Percentiles rank a stretch among this genome's conserved stretches.
Evolutionary conservation across 2,797 vertebrate species (phyloP).

Genomic region (Urophycis tenuis): DNA sequence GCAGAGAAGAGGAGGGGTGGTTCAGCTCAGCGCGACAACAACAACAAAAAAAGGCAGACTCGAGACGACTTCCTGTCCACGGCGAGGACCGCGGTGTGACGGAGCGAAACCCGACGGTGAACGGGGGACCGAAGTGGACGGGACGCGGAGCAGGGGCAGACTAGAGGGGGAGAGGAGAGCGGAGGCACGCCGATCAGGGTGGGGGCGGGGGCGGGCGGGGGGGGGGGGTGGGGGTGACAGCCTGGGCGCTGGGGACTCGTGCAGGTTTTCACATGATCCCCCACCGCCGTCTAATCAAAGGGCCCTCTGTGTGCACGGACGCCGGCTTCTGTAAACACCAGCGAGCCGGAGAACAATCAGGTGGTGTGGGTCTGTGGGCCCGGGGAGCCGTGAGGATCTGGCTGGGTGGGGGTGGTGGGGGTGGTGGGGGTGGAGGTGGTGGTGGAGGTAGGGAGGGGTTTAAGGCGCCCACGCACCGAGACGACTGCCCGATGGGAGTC

Average conservation of each 20-base stretch:
- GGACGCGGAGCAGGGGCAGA: background rate
- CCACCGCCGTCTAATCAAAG: conserved; percentile 4
- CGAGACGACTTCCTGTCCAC: background rate
- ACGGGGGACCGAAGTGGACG: background rate
- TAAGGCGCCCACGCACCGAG: too few species aligned
- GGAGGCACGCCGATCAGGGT: background rate
- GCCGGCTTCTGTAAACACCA: background rate
- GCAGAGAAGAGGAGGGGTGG: too few species aligned
- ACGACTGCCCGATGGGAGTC: too few species aligned
- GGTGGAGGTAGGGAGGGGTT: background rate
- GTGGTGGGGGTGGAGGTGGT: background rate
- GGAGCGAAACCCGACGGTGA: background rate
- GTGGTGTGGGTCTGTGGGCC: background rate
- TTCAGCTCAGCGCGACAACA: background rate
- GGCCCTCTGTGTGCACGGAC: background rate
- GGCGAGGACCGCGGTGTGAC: background rate
- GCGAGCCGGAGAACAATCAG: background rate
- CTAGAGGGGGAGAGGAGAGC: background rate
- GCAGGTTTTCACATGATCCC: conserved; percentile 15
- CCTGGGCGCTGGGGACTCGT: background rate
- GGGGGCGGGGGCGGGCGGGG: background rate
- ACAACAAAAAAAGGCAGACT: background rate
- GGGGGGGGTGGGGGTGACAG: background rate
- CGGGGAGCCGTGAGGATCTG: background rate
- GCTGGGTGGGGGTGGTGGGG: background rate